Evolutionary conservation across 2,797 vertebrate genomes (phyloP), one percentile per base, ranked within the genome.

Genomic region (Heliangelus exortis): DNA sequence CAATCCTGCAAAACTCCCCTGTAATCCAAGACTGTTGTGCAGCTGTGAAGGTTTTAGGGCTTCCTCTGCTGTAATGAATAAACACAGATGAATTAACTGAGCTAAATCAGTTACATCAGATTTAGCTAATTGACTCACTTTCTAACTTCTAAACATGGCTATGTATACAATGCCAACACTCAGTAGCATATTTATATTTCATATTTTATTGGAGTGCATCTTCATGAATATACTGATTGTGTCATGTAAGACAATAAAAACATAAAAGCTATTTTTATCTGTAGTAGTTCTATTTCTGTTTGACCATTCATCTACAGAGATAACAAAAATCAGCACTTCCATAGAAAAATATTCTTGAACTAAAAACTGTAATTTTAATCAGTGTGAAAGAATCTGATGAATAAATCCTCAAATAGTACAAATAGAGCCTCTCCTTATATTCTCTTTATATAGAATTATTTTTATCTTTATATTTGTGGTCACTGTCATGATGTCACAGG

Each of bases 321-420:
- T 58, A 84, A 73, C 39, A 93, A 91, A 31, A 84, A 79, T 94
- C 66, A 94, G 61, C 75, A 89, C 15, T 95, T 90, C 31, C 34
- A 92, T 8, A 84, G 67, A 95, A 95, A 93, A 80, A 75, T 43
- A 74, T 85, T 83, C 57, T 89, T 87, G 67, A 94, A 74, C 28
- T 65, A 72, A 91, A 85, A 87, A 78, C 2, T 7, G 0, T 72
- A 69, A 91, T 58, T 88, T 48, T 68, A 90, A 92, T 93, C 73
- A 84, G 9, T n/a, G 7, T 89, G 58, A 95, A 96, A 94, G 75
- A 85, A 95, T 15, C 34, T 75, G 50, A 91, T 92, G 69, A 94
- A 93, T 73, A 96, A 91, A 62, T 4, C 15, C 26, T 71, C 6
- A 82, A 85, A 87, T 55, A 66, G 15, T 28, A 65, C 6, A 85